Evolutionary conservation across 2,113 vertebrate species (phyloP).

Genomic region (Chiloscyllium plagiosum): DNA sequence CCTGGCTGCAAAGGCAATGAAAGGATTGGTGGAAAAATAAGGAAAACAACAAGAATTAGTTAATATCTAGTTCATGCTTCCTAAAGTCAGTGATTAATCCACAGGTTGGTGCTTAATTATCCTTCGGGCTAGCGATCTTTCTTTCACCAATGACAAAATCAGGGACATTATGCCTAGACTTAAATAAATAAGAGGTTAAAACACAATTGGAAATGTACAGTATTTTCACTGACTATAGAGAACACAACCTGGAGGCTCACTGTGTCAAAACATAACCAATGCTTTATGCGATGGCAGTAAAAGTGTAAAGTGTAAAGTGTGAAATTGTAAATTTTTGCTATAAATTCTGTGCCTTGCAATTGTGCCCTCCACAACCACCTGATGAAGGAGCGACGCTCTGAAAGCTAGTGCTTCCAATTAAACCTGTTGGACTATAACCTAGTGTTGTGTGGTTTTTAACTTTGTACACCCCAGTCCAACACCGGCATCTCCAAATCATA

Average conservation of each 20-base stretch:
- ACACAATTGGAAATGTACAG: background rate
- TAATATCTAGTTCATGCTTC: background rate
- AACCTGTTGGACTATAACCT: no score
- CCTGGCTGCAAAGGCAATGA: background rate
- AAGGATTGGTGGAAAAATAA: background rate
- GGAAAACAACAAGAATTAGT: background rate
- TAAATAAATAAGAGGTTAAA: background rate
- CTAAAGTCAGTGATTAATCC: slow-evolving; percentile 21
- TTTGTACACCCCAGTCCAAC: no score
- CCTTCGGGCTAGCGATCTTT: background rate
- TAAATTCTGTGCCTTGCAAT: no score
- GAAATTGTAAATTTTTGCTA: no score
- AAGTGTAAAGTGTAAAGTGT: background rate
- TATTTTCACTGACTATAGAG: background rate
- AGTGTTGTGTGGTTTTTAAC: no score
- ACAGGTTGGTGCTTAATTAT: background rate
- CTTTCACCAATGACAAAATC: background rate
- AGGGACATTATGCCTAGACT: background rate
- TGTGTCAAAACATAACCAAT: background rate
- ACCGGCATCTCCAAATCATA: no score
- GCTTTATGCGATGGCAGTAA: background rate
- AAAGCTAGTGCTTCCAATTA: no score
- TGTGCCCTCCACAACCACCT: no score
- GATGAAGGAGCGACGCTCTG: no score
- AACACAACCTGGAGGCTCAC: background rate